A percentile compares a stretch with the other conserved stretches of the same genome.
These are phyloP conservation scores for Siniperca scherzeri DNA, from an alignment of 2,797 vertebrate genomes.

Conservation along the genomic window DNA sequence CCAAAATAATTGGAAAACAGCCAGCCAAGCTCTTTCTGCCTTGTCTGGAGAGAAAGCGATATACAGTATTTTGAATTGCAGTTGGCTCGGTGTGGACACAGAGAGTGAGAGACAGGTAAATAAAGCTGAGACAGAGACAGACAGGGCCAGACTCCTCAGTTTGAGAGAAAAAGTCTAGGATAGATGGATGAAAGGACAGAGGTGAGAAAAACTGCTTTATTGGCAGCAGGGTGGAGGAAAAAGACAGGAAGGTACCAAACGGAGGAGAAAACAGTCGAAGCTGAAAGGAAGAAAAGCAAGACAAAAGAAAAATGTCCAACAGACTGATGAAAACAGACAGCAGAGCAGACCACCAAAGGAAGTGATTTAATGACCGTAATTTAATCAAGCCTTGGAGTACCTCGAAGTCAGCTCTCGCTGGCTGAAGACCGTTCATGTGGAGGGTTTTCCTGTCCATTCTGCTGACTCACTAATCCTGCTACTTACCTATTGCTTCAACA, in stretches of 20 bases:
- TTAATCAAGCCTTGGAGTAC: slow-evolving; percentile 6
- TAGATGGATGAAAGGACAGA: slow-evolving; percentile 5
- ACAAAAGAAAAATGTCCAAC: not conserved
- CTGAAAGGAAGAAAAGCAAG: not conserved
- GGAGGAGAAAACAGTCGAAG: slow-evolving; percentile 3
- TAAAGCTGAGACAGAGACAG: not conserved
- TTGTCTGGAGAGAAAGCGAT: not conserved
- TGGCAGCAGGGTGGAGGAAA: not conserved
- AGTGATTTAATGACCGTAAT: slow-evolving; percentile 12
- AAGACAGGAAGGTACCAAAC: not conserved
- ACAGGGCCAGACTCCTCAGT: not conserved
- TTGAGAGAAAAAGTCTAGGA: not conserved
- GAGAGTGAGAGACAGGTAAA: not conserved
- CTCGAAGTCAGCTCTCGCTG: not conserved
- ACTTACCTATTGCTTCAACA: slow-evolving; percentile 36
- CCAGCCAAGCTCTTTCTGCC: not conserved
- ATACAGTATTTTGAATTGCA: not conserved
- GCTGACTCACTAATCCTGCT: slow-evolving; percentile 61
- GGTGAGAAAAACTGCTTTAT: slow-evolving; percentile 14
- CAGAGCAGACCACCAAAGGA: not conserved
- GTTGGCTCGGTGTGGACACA: not conserved
- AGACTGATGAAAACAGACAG: not conserved
- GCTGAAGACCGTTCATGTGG: not conserved
- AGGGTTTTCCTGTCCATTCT: slow-evolving; percentile 31
- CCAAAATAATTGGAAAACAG: not conserved